Percentiles rank a stretch among this genome's conserved stretches.
phyloP scores from a whole-genome alignment of 2,797 vertebrate genomes.

The Selene dorsalis region DNA sequence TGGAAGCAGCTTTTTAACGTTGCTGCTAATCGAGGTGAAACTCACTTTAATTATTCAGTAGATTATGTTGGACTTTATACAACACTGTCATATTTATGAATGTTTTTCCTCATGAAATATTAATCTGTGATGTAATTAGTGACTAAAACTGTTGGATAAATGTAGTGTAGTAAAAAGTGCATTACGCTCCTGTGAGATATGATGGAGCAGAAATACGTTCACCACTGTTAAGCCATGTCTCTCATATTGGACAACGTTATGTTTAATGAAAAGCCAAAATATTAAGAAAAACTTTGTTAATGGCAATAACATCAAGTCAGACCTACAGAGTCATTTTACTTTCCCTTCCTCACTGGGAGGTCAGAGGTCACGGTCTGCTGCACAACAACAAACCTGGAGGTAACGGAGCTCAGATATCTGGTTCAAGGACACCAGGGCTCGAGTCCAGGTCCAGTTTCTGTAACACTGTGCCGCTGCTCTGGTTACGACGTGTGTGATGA shows the following conservation, averaged over 20 bases:
- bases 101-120: neutral
- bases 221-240: no score
- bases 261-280: neutral
- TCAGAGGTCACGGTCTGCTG: neutral
- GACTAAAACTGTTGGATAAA: no score
- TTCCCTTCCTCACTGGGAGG: neutral
- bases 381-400: neutral
- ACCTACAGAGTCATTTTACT: neutral
- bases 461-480: neutral
- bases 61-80: neutral
- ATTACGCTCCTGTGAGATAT: neutral
- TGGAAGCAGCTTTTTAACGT: neutral
- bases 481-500: neutral
- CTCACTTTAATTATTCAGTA: no score
- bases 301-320: neutral
- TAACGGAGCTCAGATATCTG: neutral
- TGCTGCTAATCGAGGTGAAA: neutral
- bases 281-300: neutral
- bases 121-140: no score
- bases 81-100: neutral
- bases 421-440: neutral
- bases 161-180: no score
- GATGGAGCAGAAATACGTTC: no score
- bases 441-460: neutral
- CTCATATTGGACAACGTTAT: neutral